These are phyloP conservation scores for Parauchenoglanis punctatus DNA, from an alignment of 2,797 vertebrate species.

Conservation along the genomic window DNA sequence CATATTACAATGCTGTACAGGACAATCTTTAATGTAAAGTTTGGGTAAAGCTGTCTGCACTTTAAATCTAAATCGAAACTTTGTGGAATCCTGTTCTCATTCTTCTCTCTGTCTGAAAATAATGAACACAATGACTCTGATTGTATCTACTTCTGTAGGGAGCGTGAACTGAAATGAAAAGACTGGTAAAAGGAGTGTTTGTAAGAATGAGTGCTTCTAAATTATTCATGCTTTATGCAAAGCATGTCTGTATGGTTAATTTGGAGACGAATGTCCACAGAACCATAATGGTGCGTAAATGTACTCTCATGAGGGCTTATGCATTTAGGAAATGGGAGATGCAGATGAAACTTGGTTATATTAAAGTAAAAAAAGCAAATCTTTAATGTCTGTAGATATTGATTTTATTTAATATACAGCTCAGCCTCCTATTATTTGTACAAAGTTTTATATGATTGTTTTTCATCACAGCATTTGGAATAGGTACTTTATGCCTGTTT, in stretches of 20 bases:
- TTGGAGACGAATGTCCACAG: constrained; percentile 17
- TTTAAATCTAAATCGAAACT: neutral
- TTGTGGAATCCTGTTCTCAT: neutral
- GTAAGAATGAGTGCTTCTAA: constrained; percentile 28
- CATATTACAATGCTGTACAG: neutral
- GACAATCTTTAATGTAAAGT: neutral
- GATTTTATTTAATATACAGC: constrained; percentile 66
- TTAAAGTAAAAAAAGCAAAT: constrained; percentile 8
- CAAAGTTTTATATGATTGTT: constrained; percentile 56
- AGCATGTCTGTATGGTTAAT: neutral
- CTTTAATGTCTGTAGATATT: constrained; percentile 54
- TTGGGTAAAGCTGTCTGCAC: constrained; percentile 16
- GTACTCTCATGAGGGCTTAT: neutral
- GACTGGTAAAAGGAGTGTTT: neutral
- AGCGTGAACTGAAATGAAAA: neutral
- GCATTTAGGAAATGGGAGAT: neutral
- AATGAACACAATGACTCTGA: neutral
- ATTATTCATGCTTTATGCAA: neutral
- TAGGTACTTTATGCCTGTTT: constrained; percentile 66
- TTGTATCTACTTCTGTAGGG: neutral
- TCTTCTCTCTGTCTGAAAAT: neutral
- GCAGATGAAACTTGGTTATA: neutral
- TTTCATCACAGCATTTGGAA: constrained; percentile 55
- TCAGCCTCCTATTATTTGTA: constrained; percentile 62
- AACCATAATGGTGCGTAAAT: constrained; percentile 11